Conservation (phyloP, 1,140 invertebrate species). For the Wiebesia pumilae region DNA sequence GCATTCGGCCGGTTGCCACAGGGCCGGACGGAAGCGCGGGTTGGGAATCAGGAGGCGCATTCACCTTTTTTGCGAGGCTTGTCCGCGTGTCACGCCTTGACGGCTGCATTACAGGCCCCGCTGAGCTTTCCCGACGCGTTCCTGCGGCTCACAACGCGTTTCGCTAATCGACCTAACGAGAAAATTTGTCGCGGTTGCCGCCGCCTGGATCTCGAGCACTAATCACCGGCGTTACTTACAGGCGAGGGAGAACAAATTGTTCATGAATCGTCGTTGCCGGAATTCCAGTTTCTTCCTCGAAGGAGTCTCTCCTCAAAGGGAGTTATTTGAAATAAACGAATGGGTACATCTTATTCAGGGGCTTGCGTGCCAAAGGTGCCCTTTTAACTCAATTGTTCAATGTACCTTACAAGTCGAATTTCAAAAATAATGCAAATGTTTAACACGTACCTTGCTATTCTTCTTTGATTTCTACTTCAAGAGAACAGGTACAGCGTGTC, state of each 20-base stretch:
- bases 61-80: constrained; percentile 6
- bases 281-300: too few relatives aligned
- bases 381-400: too few relatives aligned
- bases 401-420: too few relatives aligned
- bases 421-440: too few relatives aligned
- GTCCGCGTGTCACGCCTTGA: constrained; percentile 53
- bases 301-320: too few relatives aligned
- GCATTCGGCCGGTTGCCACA: not conserved
- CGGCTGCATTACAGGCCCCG: constrained; percentile 61
- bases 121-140: constrained; percentile 52
- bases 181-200: not conserved
- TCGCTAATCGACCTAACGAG: constrained; percentile 38
- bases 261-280: too few relatives aligned
- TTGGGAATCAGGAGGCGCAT: not conserved
- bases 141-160: constrained; percentile 9
- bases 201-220: not conserved
- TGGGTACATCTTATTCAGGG: too few relatives aligned
- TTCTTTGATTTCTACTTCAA: not conserved
- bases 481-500: not conserved
- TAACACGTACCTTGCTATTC: not conserved
- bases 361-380: too few relatives aligned
- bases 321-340: too few relatives aligned
- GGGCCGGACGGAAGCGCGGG: not conserved
- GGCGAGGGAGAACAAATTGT: too few relatives aligned
- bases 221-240: too few relatives aligned